Base-by-base conservation (phyloP, 2,797 vertebrate species). In the Sebastes steindachneri region DNA sequence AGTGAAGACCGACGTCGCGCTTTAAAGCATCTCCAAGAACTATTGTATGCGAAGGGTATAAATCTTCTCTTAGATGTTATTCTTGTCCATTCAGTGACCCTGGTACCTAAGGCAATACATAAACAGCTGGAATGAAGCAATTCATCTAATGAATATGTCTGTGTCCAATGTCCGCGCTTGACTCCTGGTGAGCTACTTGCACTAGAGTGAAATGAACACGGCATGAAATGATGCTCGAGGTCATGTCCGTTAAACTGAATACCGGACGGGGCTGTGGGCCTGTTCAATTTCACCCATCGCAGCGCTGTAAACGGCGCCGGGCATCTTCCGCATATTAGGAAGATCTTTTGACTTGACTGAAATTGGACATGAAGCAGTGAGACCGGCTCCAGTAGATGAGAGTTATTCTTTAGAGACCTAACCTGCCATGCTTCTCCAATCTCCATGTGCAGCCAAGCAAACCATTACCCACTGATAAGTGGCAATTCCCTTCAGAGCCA, bases 271-370 rank as follows among this genome's bases (percentile, higher is more conserved):
- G 58, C 63, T 41, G 58, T 7, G 23, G 67, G 37, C 41, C 71
- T 73, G 80, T 82, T 86, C 82, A 88, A 86, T 87, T 92, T 89
- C 85, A 88, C 79, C 84, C 86, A 74, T 78, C 70, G 7, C 8
- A 35, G 79, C 67, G 23, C 83, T 33, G 28, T 60, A 78, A 83
- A 70, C 19, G 69, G 48, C n/a, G 41, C 41, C 3, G 48, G 66
- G 37, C 74, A 77, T 85, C 82, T 58, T 73, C 62, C n/a, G 65
- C 63, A 60, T 69, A 82, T 85, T 77, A 76, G 59, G 65, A 75
- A 45, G 55, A 57, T 83, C 68, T 73, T 88, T 80, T 54, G 53
- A 82, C 73, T 80, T 88, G 85, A 41, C 35, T 84, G 65, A 82
- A 92, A 85, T 77, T 83, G 84, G 80, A 85, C 87, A 79, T 81